Base-by-base conservation (phyloP, 2,888 invertebrate species). In the Drosophila antonietae region DNA sequence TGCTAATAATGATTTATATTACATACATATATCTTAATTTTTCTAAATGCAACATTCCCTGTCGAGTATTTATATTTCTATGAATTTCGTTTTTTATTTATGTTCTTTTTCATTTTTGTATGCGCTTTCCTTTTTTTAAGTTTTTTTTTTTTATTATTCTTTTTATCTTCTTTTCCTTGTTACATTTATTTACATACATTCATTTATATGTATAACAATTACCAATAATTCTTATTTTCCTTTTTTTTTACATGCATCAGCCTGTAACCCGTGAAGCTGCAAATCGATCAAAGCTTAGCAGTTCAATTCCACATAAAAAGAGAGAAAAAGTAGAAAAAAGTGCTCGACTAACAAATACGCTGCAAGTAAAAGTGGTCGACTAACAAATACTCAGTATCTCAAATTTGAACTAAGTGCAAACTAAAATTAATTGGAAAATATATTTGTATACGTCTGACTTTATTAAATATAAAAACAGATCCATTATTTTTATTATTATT, bases 271-370 rank as follows among this genome's bases (percentile, higher is more conserved):
- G 14, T 28, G 3, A 7, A 56, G 41, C 41, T 63, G 35, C 18
- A 35, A 43, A 52, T 58, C 44, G 28, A 52, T 65, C 37, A 6
- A 18, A 41, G 43, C 33, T 58, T 64, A 41, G 49, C 39, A 41
- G 41, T 41, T 39, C 10, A 33, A 12, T 6, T 20, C 6, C 5
- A 12, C 10, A 9, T 3, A n/a, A 28, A 14, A 37, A 9, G 37
- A 9, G 6, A 20, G 1, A 39, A 9, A 18, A 35, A 4, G 20
- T 6, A 7, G 0, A 15, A 10, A 2, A 28, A 9, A 55, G 1
- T 39, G n/a, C 55, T 28, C 7, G 39, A 55, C 39, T 14, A 41
- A 7, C 8, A 41, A 12, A 39, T 41, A 41, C 55, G n/a, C 39
- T 2, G n/a, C 12, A 39, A 0, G 1, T 49, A 1, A 47, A 8